Evolutionary conservation across 2,113 vertebrate genomes (phyloP).

Genomic region (Pluvianellus socialis): DNA sequence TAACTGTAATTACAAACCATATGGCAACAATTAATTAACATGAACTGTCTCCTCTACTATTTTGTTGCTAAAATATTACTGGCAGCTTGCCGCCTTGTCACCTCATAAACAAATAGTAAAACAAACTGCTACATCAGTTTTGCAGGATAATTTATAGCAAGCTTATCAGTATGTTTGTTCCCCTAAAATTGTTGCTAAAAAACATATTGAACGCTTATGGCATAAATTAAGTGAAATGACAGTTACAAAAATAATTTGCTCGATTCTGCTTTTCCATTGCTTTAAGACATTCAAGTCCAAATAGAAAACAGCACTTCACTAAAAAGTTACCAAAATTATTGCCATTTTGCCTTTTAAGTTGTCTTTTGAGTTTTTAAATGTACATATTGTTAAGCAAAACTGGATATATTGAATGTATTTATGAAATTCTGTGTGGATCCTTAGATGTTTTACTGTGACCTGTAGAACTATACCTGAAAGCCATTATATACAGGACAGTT

Average conservation of each 20-base stretch:
- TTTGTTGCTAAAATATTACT: constrained; percentile 24
- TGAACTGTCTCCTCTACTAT: background rate
- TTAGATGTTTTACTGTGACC: background rate
- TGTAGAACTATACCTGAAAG: background rate
- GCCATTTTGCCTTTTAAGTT: background rate
- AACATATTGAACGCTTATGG: background rate
- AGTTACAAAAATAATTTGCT: background rate
- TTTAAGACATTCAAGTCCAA: background rate
- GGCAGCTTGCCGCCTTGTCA: constrained; percentile 33
- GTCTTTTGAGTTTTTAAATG: background rate
- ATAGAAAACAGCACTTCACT: background rate
- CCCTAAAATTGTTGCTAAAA: constrained; percentile 10
- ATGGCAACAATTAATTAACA: constrained; percentile 24
- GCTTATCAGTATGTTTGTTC: constrained; percentile 4
- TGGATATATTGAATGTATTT: background rate
- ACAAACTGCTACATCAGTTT: constrained; percentile 5
- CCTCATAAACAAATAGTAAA: constrained; percentile 19
- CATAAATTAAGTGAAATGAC: constrained; percentile 5
- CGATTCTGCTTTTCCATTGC: background rate
- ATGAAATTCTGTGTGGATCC: background rate
- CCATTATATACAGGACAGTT: background rate
- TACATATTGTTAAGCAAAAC: background rate
- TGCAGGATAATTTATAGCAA: constrained; percentile 20
- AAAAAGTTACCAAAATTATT: background rate
- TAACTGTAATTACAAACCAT: background rate